These are phyloP conservation scores for Poeciliopsis gracilis DNA, from an alignment of 2,797 vertebrate species.

Conservation along the genomic window DNA sequence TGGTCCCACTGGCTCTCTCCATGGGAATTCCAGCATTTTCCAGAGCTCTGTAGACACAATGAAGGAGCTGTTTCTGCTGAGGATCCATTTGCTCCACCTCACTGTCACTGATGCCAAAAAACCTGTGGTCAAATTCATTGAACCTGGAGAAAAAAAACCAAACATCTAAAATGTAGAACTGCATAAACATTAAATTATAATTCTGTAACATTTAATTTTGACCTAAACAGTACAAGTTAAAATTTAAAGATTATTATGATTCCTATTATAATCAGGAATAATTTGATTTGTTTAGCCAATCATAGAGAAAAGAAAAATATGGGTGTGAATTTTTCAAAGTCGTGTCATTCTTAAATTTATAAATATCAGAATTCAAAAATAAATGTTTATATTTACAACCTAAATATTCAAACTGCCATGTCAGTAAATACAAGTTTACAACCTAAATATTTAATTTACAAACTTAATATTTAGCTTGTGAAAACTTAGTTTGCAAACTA, in stretches of 20 bases:
- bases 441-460: too few relatives aligned
- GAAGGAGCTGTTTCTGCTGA: constrained; percentile 85
- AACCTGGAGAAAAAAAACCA: constrained; percentile 65
- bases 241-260: background rate
- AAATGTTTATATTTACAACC: too few relatives aligned
- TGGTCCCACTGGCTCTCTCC: constrained; percentile 84
- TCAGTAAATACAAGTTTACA: too few relatives aligned
- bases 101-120: constrained; percentile 84
- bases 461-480: too few relatives aligned
- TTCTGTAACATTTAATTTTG: background rate
- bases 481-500: too few relatives aligned
- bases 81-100: constrained; percentile 87
- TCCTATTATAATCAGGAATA: background rate
- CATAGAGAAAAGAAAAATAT: too few relatives aligned
- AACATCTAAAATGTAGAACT: background rate
- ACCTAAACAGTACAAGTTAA: background rate
- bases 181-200: background rate
- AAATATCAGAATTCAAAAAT: too few relatives aligned
- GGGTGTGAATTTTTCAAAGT: too few relatives aligned
- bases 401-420: too few relatives aligned
- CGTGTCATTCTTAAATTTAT: background rate
- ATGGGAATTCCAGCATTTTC: constrained; percentile 84
- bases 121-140: constrained; percentile 86
- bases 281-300: background rate
- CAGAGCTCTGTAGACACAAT: constrained; percentile 85